These are phyloP conservation scores for Glomeris marginata DNA, from an alignment of 2,888 invertebrate species.

Conservation along the genomic window DNA sequence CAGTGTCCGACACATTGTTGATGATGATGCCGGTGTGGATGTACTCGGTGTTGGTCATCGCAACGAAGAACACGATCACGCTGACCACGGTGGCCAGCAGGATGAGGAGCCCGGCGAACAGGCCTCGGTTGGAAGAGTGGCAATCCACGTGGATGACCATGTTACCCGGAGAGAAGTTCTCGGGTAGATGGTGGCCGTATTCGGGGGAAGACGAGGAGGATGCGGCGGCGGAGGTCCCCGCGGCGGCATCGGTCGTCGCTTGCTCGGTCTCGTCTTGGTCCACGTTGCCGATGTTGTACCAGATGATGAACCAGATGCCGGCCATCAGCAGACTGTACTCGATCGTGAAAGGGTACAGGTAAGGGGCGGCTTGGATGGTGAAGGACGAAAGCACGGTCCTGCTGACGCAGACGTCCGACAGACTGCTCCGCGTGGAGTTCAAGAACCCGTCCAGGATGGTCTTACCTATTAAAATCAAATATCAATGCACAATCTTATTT, in stretches of 20 bases:
- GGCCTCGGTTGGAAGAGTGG: constrained; percentile 56
- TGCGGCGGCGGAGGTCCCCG: background rate
- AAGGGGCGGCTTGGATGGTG: constrained; percentile 45
- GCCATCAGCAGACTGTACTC: constrained; percentile 67
- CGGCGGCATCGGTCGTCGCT: background rate
- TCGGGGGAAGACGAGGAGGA: background rate
- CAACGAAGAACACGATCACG: constrained; percentile 45
- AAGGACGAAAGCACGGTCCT: constrained; percentile 21
- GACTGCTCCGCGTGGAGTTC: too few species aligned
- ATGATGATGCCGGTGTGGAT: constrained; percentile 18
- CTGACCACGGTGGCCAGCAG: constrained; percentile 42
- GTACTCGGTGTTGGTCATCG: constrained; percentile 35
- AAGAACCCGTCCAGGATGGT: too few species aligned
- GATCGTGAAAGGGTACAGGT: constrained; percentile 63
- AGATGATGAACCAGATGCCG: constrained; percentile 55
- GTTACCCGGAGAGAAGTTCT: constrained; percentile 19
- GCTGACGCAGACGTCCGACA: constrained; percentile 11
- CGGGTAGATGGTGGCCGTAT: constrained; percentile 16
- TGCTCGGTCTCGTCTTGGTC: constrained; percentile 23
- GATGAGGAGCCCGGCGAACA: constrained; percentile 51
- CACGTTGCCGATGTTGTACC: constrained; percentile 50
- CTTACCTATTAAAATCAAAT: too few species aligned
- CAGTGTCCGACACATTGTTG: constrained; percentile 34
- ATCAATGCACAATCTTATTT: too few species aligned
- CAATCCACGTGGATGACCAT: constrained; percentile 54